Evolutionary conservation across 2,888 invertebrate species (phyloP), one percentile per base, ranked within the genome.

Genomic region (Syrphus vitripennis): DNA sequence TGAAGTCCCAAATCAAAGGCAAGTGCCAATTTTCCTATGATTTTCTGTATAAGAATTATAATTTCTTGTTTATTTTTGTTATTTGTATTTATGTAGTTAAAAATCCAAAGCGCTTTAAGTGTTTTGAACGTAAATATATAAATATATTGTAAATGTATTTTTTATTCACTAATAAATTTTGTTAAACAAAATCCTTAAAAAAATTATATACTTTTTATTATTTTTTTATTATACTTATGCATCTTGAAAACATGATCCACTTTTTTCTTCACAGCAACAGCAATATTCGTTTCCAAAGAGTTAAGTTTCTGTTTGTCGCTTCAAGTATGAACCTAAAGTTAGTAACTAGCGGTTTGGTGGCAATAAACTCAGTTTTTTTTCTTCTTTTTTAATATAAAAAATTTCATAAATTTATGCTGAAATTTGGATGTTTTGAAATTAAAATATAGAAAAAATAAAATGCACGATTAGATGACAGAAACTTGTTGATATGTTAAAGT

Each of bases 1-100:
- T 75, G 48, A 59, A 78, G 34, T 48, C 83, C 45, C 59, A 71
- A 84, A 72, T 76, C 71, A 80, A 71, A 80, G 76, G 76, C 55
- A 76, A 72, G 80, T 80, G 84, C 81, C 76, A 84, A 80, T 77
- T 50, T 80, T 84, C 76, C 80, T 80, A 84, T 71, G 76, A 72
- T 50, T 65, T 53, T 76, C 40, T 70, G 24, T 48, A 63, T 31
- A 74, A 42, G 53, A 26, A 63, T 26, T 50, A 14, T 63, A 14
- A 59, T 76, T 75, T 42, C 21, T 75, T 75, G 40, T 53, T 75
- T 65, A 55, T 31, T 72, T 45, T 57, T 83, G 16, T 83, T 57
- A 65, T 74, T 42, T 83, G 72, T 48, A 69, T 72, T 40, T 74
- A 74, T 74, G 61, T 78, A 67, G 78, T 55, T 57, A 10, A 48